These are phyloP conservation scores for Periophthalmus magnuspinnatus DNA, from an alignment of 2,797 vertebrate species.

Conservation along the genomic window DNA sequence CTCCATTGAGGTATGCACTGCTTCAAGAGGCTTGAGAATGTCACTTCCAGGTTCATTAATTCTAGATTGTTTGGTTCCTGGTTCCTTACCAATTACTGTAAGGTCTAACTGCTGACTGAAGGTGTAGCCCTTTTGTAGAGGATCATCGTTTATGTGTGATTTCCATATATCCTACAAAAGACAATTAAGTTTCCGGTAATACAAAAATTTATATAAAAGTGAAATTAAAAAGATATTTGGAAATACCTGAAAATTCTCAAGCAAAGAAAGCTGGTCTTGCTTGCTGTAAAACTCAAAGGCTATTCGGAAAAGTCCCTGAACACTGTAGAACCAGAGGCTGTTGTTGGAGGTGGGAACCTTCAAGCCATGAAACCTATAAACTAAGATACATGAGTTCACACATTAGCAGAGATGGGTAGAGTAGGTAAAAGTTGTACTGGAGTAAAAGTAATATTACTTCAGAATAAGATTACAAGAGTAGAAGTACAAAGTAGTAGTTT, in stretches of 20 bases:
- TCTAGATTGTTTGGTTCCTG: neutral
- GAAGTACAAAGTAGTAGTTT: neutral
- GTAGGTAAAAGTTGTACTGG: too few species aligned
- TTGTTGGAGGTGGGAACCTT: slow-evolving; percentile 72
- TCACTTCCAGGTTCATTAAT: slow-evolving; percentile 22
- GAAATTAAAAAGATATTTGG: too few species aligned
- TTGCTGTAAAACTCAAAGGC: slow-evolving; percentile 82
- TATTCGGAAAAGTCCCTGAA: slow-evolving; percentile 83
- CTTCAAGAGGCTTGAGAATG: slow-evolving; percentile 14
- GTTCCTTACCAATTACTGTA: slow-evolving; percentile 20
- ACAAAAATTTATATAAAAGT: neutral
- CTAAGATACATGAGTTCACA: slow-evolving; percentile 47
- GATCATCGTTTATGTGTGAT: slow-evolving; percentile 72
- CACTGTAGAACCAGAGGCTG: slow-evolving; percentile 84
- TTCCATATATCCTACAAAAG: slow-evolving; percentile 79
- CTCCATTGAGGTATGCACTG: slow-evolving; percentile 4
- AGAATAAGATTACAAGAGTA: neutral
- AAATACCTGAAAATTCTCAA: slow-evolving; percentile 80
- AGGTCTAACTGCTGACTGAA: slow-evolving; percentile 61
- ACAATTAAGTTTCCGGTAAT: neutral
- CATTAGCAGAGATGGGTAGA: slow-evolving; percentile 1
- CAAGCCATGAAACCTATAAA: slow-evolving; percentile 78
- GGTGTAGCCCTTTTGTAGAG: slow-evolving; percentile 70
- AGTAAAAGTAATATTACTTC: too few species aligned
- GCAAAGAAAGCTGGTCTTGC: slow-evolving; percentile 78